Percentiles rank a stretch among this genome's conserved stretches.
These are phyloP conservation scores for Marmota monax DNA, from an alignment of 2,113 vertebrate genomes.

Conservation along the genomic window DNA sequence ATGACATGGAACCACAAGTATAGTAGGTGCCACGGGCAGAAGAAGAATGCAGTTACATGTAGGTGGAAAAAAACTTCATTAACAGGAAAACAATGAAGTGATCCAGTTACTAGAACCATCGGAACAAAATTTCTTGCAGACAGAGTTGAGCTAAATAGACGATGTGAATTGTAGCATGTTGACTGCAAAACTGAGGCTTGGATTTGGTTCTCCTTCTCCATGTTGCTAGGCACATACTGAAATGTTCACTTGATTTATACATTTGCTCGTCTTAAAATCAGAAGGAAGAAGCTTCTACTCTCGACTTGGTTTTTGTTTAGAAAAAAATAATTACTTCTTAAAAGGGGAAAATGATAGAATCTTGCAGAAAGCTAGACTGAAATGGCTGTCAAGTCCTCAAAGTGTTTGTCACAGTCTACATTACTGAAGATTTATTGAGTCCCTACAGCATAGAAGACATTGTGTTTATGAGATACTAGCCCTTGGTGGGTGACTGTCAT, in stretches of 20 bases:
- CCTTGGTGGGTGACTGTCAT: background rate
- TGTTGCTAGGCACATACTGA: background rate
- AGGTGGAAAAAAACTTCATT: background rate
- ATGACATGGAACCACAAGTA: background rate
- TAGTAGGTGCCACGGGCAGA: background rate
- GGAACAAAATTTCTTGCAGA: background rate
- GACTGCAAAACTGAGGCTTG: background rate
- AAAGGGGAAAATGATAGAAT: background rate
- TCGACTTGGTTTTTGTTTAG: background rate
- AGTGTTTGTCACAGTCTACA: background rate
- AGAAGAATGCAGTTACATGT: too few species aligned
- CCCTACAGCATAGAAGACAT: background rate
- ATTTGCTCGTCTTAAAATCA: background rate
- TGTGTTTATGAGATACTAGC: background rate
- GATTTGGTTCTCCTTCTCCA: background rate
- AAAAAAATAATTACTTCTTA: background rate
- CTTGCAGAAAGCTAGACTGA: background rate
- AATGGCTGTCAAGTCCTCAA: background rate
- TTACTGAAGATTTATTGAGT: background rate
- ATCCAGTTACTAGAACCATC: background rate
- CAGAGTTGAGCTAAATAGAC: too few species aligned
- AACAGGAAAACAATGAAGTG: background rate
- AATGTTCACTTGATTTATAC: background rate
- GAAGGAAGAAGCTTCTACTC: background rate
- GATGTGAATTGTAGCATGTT: background rate